phyloP scores from a whole-genome alignment of 2,113 vertebrate species.

The Mesitornis unicolor region DNA sequence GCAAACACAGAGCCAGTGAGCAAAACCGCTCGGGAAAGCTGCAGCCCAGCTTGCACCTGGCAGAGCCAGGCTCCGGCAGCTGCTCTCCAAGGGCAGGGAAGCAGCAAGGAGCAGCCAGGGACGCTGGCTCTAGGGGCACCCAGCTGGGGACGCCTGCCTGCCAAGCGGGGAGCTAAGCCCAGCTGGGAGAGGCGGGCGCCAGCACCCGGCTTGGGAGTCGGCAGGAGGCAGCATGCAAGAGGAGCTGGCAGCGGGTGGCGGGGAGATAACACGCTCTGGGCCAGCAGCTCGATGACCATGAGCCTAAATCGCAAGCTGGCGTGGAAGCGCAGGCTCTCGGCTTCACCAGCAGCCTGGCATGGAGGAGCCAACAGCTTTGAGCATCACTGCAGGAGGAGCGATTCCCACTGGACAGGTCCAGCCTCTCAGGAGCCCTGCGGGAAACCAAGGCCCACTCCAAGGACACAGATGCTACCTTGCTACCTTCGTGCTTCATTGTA shows the following conservation, averaged over 20 bases:
- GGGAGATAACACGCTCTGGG: background rate
- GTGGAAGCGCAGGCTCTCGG: background rate
- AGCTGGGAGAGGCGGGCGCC: conserved; percentile 6
- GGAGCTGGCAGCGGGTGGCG: background rate
- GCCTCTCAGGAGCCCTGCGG: background rate
- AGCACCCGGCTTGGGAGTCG: background rate
- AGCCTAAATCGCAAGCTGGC: background rate
- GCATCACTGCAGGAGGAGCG: rapidly evolving
- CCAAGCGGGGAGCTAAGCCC: background rate
- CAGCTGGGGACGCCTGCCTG: conserved; percentile 2
- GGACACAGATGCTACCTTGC: rapidly evolving
- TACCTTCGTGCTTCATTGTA: background rate
- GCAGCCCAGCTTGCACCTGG: background rate
- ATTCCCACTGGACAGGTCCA: background rate
- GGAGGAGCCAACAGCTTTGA: background rate
- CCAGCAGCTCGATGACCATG: background rate
- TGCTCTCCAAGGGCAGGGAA: background rate
- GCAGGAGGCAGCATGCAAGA: background rate
- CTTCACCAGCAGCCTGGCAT: background rate
- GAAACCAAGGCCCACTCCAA: rapidly evolving
- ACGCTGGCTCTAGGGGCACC: background rate
- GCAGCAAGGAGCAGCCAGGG: background rate
- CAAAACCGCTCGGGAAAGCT: background rate
- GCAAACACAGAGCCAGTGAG: rapidly evolving
- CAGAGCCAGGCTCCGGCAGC: background rate